Conservation (phyloP, 1,140 invertebrate genomes). For the Neuroterus valhalla region DNA sequence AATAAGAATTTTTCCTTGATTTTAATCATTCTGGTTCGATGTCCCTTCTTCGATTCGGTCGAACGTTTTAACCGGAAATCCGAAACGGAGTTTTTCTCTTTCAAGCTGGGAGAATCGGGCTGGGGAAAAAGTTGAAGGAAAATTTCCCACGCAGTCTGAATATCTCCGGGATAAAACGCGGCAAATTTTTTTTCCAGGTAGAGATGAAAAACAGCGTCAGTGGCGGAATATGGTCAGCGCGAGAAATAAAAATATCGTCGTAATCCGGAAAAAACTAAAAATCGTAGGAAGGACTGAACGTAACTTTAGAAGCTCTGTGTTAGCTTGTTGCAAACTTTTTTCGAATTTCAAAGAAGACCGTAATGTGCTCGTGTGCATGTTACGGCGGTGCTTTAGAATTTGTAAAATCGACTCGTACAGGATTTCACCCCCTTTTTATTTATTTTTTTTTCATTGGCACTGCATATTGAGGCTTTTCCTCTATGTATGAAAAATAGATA, state of each 20-base stretch:
- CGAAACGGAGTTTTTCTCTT: background rate
- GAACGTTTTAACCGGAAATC: no score
- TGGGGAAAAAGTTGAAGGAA: no score
- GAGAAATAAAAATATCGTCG: constrained; percentile 20
- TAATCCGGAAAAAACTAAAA: constrained; percentile 18
- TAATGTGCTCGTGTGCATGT: background rate
- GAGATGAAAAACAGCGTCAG: background rate
- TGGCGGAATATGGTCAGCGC: background rate
- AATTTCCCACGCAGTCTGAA: no score
- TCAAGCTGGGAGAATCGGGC: background rate
- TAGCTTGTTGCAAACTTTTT: constrained; percentile 12
- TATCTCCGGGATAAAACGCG: background rate
- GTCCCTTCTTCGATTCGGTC: no score
- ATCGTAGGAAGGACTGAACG: constrained; percentile 9
- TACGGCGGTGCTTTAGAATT: background rate
- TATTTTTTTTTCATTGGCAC: background rate
- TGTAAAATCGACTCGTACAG: constrained; percentile 10
- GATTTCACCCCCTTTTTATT: background rate
- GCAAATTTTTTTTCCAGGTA: background rate
- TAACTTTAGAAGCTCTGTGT: background rate
- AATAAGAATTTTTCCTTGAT: background rate
- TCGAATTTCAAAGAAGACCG: constrained; percentile 22
- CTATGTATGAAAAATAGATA: background rate
- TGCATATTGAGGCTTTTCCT: background rate
- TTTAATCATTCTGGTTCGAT: no score